phyloP scores from a whole-genome alignment of 2,888 invertebrate species.

The Eristalis intricaria region DNA sequence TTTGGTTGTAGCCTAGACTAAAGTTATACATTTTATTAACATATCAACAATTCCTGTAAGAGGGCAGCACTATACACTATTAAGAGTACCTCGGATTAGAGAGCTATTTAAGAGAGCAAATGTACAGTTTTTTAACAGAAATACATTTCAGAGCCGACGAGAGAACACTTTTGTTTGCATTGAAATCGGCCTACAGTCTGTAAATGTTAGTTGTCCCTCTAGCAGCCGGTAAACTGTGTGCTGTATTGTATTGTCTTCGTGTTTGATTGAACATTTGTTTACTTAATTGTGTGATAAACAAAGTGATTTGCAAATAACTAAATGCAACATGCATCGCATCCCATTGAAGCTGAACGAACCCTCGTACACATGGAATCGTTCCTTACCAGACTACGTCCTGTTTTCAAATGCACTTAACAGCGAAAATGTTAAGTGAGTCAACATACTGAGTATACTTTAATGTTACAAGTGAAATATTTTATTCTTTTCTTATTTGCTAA shows the following conservation, averaged over 20 bases:
- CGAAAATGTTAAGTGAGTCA: slow-evolving; percentile 37
- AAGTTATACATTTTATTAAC: too few relatives aligned
- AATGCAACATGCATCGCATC: slow-evolving; percentile 24
- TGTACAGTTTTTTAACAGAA: not conserved
- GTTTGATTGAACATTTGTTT: not conserved
- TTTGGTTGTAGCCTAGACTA: too few relatives aligned
- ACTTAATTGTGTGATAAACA: slow-evolving; percentile 8
- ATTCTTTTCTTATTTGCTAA: too few relatives aligned
- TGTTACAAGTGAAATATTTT: too few relatives aligned
- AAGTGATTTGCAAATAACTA: slow-evolving; percentile 31
- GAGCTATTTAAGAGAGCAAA: not conserved
- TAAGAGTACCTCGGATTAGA: too few relatives aligned
- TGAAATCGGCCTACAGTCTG: slow-evolving; percentile 7
- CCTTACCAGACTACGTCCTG: slow-evolving; percentile 31
- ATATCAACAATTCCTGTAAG: not conserved
- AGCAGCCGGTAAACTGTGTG: slow-evolving; percentile 10
- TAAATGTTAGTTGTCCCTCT: slow-evolving; percentile 18
- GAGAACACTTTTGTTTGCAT: slow-evolving; percentile 1
- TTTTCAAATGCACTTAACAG: slow-evolving; percentile 35
- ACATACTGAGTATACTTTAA: not conserved
- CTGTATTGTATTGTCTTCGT: slow-evolving; percentile 8
- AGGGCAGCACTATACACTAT: not conserved
- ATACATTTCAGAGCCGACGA: not conserved
- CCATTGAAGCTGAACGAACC: slow-evolving; percentile 30
- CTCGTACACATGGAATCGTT: slow-evolving; percentile 39